These are phyloP conservation scores for Clarias magur DNA, from an alignment of 2,113 vertebrate species.

Conservation along the genomic window DNA sequence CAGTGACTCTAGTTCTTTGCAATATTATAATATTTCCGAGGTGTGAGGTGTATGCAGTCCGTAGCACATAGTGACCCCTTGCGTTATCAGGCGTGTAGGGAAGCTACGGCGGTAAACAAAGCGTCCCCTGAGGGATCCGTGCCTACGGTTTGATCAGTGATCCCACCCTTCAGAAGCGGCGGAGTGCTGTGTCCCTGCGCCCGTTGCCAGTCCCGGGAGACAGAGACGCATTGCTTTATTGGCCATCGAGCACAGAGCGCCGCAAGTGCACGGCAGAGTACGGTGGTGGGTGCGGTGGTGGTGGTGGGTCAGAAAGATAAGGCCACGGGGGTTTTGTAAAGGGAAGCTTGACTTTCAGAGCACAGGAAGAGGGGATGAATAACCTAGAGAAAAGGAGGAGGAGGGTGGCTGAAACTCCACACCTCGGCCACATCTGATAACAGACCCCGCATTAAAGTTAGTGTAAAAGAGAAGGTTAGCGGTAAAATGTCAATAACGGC, in stretches of 20 bases:
- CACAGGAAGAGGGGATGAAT: slow-evolving; percentile 84
- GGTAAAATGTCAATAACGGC: slow-evolving; percentile 69
- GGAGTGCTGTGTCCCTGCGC: slow-evolving; percentile 49
- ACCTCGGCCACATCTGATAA: slow-evolving; percentile 85
- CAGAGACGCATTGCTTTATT: slow-evolving; percentile 59
- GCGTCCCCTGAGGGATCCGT: slow-evolving; percentile 26
- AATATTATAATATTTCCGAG: background rate
- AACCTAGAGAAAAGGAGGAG: slow-evolving; percentile 73
- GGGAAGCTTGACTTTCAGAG: slow-evolving; percentile 84
- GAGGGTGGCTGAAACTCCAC: slow-evolving; percentile 80
- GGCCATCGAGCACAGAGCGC: slow-evolving; percentile 47
- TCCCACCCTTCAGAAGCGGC: slow-evolving; percentile 49
- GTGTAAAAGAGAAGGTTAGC: slow-evolving; percentile 79
- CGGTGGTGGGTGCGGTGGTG: slow-evolving; percentile 73
- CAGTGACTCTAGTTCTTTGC: background rate
- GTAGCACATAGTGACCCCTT: slow-evolving; percentile 18
- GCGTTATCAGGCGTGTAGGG: slow-evolving; percentile 54
- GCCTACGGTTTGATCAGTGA: slow-evolving; percentile 55
- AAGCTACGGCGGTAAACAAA: slow-evolving; percentile 48
- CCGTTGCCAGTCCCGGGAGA: slow-evolving; percentile 61
- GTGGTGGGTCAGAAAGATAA: slow-evolving; percentile 82
- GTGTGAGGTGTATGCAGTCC: background rate
- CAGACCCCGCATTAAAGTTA: slow-evolving; percentile 69
- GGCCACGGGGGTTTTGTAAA: slow-evolving; percentile 78
- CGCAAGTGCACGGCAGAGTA: slow-evolving; percentile 54